These are phyloP conservation scores for Cryptops parisi DNA, from an alignment of 2,888 invertebrate species.

Conservation along the genomic window DNA sequence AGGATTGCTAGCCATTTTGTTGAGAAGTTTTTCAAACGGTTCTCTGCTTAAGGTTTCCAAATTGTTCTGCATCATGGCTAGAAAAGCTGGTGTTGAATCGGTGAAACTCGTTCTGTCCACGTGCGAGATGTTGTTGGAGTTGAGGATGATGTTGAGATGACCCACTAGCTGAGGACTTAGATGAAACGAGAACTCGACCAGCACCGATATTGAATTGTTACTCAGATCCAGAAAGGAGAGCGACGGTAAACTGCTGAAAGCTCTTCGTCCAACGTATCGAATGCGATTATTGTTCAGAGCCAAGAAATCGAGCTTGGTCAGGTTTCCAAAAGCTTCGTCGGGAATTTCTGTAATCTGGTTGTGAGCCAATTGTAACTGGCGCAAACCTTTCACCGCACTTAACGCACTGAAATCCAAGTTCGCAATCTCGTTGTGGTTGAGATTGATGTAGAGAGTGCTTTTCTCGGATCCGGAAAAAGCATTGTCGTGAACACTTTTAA, in stretches of 20 bases:
- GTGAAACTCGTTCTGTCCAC: not conserved
- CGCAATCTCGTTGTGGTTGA: constrained; percentile 7
- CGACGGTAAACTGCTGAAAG: not conserved
- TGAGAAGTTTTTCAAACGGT: not conserved
- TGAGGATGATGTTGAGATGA: constrained; percentile 4
- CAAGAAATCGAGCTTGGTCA: constrained; percentile 7
- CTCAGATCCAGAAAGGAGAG: constrained; percentile 11
- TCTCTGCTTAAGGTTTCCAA: not conserved
- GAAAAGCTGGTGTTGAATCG: constrained; percentile 4
- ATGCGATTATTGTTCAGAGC: constrained; percentile 7
- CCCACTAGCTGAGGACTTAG: not conserved
- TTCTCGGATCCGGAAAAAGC: constrained; percentile 9
- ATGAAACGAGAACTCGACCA: not conserved
- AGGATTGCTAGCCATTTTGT: not conserved
- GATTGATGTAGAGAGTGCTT: constrained; percentile 5
- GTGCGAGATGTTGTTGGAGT: constrained; percentile 3
- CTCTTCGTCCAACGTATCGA: not conserved
- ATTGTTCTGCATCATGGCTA: constrained; percentile 6
- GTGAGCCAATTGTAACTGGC: constrained; percentile 6
- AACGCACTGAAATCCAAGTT: constrained; percentile 2
- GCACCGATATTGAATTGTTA: not conserved
- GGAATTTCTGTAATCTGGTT: constrained; percentile 6
- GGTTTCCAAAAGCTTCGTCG: constrained; percentile 6
- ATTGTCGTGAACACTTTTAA: not conserved
- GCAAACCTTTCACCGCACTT: not conserved